phyloP scores from a whole-genome alignment of 2,888 invertebrate genomes.

The Sarcophaga rosellei region DNA sequence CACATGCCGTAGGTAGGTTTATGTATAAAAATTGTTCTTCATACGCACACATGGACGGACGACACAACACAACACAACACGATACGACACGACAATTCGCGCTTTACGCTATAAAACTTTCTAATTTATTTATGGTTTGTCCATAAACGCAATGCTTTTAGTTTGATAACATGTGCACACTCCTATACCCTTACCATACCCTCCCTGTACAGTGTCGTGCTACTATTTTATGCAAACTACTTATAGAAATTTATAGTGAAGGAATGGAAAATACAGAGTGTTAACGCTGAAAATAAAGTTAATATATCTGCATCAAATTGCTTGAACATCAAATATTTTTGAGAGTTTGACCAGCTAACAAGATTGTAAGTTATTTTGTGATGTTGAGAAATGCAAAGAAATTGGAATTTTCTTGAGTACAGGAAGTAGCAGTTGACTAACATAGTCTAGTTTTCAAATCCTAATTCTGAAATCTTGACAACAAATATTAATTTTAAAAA shows the following conservation, averaged over 20 bases:
- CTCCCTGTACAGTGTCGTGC: background rate
- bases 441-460: too few species aligned
- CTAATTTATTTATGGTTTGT: conserved; percentile 69
- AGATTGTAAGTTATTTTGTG: too few species aligned
- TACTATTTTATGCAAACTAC: background rate
- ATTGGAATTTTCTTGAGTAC: too few species aligned
- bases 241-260: background rate
- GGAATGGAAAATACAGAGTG: background rate
- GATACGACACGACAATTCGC: conserved; percentile 68
- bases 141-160: conserved; percentile 64
- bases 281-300: too few species aligned
- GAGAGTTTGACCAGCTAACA: too few species aligned
- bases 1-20: too few species aligned
- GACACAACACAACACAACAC: conserved; percentile 22
- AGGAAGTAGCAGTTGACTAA: too few species aligned
- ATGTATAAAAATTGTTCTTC: conserved; percentile 27
- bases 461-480: too few species aligned
- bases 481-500: too few species aligned
- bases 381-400: too few species aligned
- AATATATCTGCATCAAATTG: too few species aligned
- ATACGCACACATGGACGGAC: conserved; percentile 52
- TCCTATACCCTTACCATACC: background rate
- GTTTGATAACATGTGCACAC: conserved; percentile 47
- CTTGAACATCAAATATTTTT: too few species aligned
- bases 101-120: conserved; percentile 65